These are phyloP conservation scores for Phyllotreta striolata DNA, from an alignment of 2,888 invertebrate species.

Conservation along the genomic window DNA sequence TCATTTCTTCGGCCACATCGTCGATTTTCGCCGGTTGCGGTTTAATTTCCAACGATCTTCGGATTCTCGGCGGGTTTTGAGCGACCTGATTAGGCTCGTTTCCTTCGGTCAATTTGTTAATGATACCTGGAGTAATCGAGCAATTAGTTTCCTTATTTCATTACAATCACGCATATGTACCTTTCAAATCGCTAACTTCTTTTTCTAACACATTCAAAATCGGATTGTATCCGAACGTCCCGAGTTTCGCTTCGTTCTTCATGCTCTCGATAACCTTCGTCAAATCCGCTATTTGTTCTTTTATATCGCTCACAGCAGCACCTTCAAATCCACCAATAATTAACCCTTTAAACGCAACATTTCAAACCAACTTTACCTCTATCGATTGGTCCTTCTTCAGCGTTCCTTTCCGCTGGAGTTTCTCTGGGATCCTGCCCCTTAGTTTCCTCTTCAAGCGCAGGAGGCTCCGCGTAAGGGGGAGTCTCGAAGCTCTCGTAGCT, in stretches of 20 bases:
- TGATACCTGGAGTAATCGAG: not conserved
- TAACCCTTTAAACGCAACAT: too few species aligned
- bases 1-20: too few species aligned
- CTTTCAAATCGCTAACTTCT: conserved; percentile 54
- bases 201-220: conserved; percentile 50
- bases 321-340: too few species aligned
- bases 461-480: too few species aligned
- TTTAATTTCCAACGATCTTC: conserved; percentile 10
- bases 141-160: too few species aligned
- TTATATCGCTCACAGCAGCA: conserved; percentile 49
- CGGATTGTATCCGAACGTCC: conserved; percentile 52
- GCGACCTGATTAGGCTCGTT: not conserved
- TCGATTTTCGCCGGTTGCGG: not conserved
- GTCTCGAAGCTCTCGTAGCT: too few species aligned
- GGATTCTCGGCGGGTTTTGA: conserved; percentile 4
- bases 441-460: too few species aligned
- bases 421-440: not conserved
- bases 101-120: not conserved
- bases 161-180: too few species aligned
- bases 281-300: conserved; percentile 52
- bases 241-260: conserved; percentile 50
- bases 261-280: conserved; percentile 53
- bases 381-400: conserved; percentile 34
- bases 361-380: not conserved
- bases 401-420: too few species aligned